Evolutionary conservation across 2,888 invertebrate genomes (phyloP).

Genomic region (Metallyticus violacea): DNA sequence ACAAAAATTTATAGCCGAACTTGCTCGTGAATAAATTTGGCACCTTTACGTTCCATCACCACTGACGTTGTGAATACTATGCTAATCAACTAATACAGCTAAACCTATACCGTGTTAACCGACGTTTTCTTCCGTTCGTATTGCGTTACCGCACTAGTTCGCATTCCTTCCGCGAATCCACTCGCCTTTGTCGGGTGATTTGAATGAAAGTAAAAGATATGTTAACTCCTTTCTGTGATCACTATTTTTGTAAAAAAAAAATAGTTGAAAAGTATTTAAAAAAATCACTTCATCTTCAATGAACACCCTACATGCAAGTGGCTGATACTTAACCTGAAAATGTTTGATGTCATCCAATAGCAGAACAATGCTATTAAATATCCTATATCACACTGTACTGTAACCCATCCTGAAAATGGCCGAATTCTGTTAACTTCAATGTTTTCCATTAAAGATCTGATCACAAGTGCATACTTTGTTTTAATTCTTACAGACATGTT

Average conservation of each 20-base stretch:
- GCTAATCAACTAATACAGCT: too few species aligned
- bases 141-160: too few species aligned
- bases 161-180: too few species aligned
- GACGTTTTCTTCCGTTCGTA: too few species aligned
- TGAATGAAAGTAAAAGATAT: background rate
- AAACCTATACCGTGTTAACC: too few species aligned
- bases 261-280: background rate
- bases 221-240: background rate
- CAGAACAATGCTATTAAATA: background rate
- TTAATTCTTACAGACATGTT: background rate
- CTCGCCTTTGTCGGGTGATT: background rate
- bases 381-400: background rate
- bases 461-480: background rate
- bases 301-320: background rate
- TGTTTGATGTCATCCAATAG: background rate
- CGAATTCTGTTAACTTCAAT: background rate
- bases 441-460: background rate
- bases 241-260: background rate
- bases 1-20: too few species aligned
- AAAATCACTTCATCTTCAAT: background rate
- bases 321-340: background rate
- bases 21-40: too few species aligned
- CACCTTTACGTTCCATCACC: too few species aligned
- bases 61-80: too few species aligned
- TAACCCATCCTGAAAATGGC: background rate